Evolutionary conservation across 2,888 invertebrate genomes (phyloP), one percentile per base, ranked within the genome.

Genomic region (Caenorhabditis sp.): DNA sequence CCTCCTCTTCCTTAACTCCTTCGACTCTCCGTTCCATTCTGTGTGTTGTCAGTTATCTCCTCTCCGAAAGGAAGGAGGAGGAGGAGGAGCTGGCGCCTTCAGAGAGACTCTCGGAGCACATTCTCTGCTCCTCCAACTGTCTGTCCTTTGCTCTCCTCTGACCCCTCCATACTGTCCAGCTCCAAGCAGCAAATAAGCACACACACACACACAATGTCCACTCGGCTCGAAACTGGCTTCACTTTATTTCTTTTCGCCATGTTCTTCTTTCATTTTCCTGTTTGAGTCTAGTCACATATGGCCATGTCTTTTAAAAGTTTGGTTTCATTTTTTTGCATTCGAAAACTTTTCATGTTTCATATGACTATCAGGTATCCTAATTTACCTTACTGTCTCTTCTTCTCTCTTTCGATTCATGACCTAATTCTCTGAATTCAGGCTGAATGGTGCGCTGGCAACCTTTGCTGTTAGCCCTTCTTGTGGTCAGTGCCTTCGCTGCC

Each of bases 141-240:
- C 54, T 68, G 38, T 54, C 68, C n/a, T 59, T 66, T 38, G 47
- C 74, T 61, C 51, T 56, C 63, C 70, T 63, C 70, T 72, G 79
- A 79, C 70, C 70, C 51, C 35, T 68, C 70, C 63, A 79, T 63
- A 79, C 79, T 64, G 79, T 79, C 79, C 79, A 72, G 68, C 68
- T 68, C 68, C 68, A 68, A 68, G 68, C 68, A 68, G 64, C 79
- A 79, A 77, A 79, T 70, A 79, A 79, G 79, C 61, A 56, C 79
- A 75, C 66, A 54, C 76, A n/a, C n/a, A 68, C 69, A 70, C 79
- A 79, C 79, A 79, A 79, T 79, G 79, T 79, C 79, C 79, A 70
- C 70, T 79, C 79, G 49, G 70, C 70, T 79, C 79, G 70, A 79
- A 79, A 79, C 79, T 79, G 79, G 79, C 79, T 79, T 79, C 79